phyloP scores from a whole-genome alignment of 1,140 invertebrate species.

The Ceratoteleas bidentatus region DNA sequence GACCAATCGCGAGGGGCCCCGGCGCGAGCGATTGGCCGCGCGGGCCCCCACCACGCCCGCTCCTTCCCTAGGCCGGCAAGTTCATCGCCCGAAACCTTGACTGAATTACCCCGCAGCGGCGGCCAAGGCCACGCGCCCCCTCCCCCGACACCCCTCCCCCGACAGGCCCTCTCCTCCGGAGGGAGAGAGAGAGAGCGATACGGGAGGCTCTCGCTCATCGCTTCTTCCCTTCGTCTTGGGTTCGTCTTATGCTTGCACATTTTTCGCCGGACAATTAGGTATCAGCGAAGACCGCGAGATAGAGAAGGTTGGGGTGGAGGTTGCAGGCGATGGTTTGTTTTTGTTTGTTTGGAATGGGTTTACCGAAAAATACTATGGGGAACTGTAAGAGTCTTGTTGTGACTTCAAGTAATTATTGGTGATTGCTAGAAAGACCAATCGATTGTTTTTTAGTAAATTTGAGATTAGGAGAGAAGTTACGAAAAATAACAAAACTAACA shows the following conservation, averaged over 20 bases:
- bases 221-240: conserved; percentile 11
- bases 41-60: conserved; percentile 48
- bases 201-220: not conserved
- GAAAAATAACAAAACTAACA: too few relatives aligned
- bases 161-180: conserved; percentile 7
- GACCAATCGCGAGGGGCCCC: conserved; percentile 70
- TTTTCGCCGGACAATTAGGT: too few relatives aligned
- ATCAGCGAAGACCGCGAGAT: too few relatives aligned
- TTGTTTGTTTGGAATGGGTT: too few relatives aligned
- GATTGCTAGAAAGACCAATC: too few relatives aligned
- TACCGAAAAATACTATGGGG: too few relatives aligned
- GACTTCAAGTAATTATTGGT: too few relatives aligned
- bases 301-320: too few relatives aligned
- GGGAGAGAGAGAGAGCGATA: not conserved
- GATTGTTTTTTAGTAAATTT: too few relatives aligned
- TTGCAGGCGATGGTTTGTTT: too few relatives aligned
- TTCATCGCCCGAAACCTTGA: conserved; percentile 87
- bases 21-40: conserved; percentile 72
- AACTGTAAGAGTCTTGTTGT: too few relatives aligned
- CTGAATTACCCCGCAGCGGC: conserved; percentile 85
- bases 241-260: not conserved
- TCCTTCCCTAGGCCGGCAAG: conserved; percentile 77
- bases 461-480: too few relatives aligned
- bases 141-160: conserved; percentile 37
- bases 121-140: conserved; percentile 83